Conservation (phyloP, 2,888 invertebrate species). For the Papilio demoleus region DNA sequence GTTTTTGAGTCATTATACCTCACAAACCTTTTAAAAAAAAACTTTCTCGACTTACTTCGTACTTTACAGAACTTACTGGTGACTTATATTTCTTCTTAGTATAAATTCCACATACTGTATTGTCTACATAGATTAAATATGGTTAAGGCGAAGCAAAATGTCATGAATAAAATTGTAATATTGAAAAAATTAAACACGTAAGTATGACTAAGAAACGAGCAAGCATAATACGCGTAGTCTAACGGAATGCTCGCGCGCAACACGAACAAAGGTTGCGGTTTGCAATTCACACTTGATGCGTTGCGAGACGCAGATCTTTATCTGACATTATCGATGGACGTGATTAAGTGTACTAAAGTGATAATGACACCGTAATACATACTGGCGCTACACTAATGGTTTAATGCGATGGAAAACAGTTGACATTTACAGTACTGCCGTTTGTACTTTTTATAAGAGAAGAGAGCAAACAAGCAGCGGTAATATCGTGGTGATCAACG, state of each 20-base stretch:
- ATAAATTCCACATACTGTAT: too few relatives aligned
- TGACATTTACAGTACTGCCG: background rate
- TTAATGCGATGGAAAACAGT: background rate
- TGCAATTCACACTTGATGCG: constrained; percentile 69
- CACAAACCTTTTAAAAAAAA: too few relatives aligned
- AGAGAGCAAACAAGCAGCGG: too few relatives aligned
- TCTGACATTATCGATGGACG: constrained; percentile 69
- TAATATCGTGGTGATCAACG: too few relatives aligned
- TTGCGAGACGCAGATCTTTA: constrained; percentile 66
- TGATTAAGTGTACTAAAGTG: constrained; percentile 75
- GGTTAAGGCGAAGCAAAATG: too few relatives aligned
- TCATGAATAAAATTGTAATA: background rate
- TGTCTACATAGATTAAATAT: too few relatives aligned
- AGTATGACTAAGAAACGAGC: constrained; percentile 8
- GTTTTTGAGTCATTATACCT: too few relatives aligned
- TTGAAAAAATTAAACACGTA: background rate
- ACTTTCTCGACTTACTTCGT: too few relatives aligned
- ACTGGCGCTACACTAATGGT: constrained; percentile 48
- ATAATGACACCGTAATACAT: constrained; percentile 69
- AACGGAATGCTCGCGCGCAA: constrained; percentile 37
- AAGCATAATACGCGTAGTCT: constrained; percentile 22
- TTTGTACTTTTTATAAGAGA: too few relatives aligned
- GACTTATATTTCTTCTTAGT: too few relatives aligned
- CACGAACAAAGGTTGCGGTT: constrained; percentile 62
- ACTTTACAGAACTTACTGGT: too few relatives aligned